phyloP scores from a whole-genome alignment of 2,888 invertebrate genomes.

The Sepioteuthis lessoniana region DNA sequence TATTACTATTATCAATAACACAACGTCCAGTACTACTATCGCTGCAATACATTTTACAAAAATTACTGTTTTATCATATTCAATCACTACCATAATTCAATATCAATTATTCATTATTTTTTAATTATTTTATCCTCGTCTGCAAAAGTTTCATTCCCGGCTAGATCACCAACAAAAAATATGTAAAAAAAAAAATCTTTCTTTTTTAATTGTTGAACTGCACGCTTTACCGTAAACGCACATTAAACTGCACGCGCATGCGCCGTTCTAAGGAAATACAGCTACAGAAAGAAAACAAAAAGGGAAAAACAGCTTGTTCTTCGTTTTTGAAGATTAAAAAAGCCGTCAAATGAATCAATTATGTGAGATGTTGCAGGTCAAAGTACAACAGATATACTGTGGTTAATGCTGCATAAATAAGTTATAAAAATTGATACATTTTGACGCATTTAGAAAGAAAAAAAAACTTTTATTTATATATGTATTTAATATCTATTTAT shows the following conservation, averaged over 20 bases:
- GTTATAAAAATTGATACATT: neutral
- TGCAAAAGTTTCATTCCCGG: too few species aligned
- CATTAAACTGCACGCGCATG: neutral
- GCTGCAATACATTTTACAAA: too few species aligned
- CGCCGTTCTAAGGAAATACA: neutral
- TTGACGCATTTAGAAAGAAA: neutral
- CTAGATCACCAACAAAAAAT: neutral
- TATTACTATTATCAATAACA: neutral
- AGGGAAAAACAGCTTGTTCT: neutral
- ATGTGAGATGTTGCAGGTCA: neutral
- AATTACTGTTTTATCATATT: neutral
- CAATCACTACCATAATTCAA: neutral
- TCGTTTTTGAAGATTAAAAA: neutral
- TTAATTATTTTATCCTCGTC: neutral
- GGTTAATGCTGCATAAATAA: neutral
- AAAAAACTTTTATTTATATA: neutral
- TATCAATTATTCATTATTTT: neutral
- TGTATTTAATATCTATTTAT: neutral
- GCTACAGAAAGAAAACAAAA: neutral
- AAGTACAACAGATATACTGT: neutral
- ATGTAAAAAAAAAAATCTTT: neutral
- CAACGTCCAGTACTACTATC: neutral
- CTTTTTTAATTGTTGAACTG: neutral
- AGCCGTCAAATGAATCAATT: neutral
- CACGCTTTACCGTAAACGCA: neutral